phyloP scores from a whole-genome alignment of 2,113 vertebrate species.

The Mobula birostris region DNA sequence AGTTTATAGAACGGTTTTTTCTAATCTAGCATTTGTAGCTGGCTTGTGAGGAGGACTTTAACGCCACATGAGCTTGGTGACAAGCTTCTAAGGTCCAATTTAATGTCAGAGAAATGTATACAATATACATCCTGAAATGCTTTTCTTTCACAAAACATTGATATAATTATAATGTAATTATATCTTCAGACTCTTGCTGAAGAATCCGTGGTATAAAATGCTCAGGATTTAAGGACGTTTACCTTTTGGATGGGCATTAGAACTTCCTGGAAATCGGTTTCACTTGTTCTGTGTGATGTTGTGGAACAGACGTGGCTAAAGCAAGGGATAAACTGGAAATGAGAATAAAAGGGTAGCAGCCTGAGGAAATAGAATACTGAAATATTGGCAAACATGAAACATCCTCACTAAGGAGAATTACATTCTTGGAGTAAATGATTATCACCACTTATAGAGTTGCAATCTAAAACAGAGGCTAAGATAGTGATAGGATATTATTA shows the following conservation, averaged over 20 bases:
- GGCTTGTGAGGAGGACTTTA: too few species aligned
- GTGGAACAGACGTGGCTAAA: background rate
- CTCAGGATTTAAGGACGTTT: background rate
- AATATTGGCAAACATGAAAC: background rate
- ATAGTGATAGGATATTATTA: background rate
- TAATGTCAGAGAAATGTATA: too few species aligned
- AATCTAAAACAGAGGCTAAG: background rate
- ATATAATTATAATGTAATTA: too few species aligned
- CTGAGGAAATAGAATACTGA: background rate
- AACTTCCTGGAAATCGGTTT: background rate
- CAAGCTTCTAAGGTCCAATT: too few species aligned
- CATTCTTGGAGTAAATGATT: too few species aligned
- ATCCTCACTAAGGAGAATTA: background rate
- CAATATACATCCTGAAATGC: too few species aligned
- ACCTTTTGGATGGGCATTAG: background rate
- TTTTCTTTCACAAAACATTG: too few species aligned
- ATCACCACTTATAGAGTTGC: background rate
- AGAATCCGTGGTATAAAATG: background rate
- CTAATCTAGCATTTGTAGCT: background rate
- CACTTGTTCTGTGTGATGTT: background rate
- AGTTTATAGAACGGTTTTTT: too few species aligned
- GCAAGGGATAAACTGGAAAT: background rate
- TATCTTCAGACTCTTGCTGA: too few species aligned
- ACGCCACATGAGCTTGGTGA: too few species aligned
- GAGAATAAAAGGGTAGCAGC: background rate